phyloP scores from a whole-genome alignment of 2,888 invertebrate genomes.

The Deroplatys truncata region DNA sequence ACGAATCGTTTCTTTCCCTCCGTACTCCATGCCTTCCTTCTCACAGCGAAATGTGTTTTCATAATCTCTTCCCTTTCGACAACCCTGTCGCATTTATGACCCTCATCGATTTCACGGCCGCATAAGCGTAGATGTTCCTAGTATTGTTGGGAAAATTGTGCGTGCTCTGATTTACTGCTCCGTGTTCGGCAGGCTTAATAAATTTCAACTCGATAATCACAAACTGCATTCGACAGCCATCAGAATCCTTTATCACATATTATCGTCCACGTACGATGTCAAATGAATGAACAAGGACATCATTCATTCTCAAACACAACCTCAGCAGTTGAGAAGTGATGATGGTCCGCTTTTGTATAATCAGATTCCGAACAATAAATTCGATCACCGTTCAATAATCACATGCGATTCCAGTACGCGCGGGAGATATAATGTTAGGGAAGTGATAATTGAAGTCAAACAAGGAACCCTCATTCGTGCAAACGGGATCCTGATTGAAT shows the following conservation, averaged over 20 bases:
- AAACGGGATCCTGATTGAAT: background rate
- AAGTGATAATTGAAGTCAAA: constrained; percentile 13
- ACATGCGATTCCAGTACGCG: background rate
- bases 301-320: background rate
- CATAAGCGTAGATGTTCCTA: background rate
- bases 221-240: constrained; percentile 5
- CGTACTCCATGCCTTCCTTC: background rate
- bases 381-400: background rate
- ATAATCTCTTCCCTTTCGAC: background rate
- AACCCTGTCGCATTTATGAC: background rate
- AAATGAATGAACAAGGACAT: constrained; percentile 1
- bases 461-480: background rate
- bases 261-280: background rate
- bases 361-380: constrained; percentile 6
- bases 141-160: background rate
- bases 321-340: background rate
- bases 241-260: background rate
- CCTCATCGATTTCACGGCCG: background rate
- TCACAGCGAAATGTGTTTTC: background rate
- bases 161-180: background rate
- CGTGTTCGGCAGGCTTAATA: background rate
- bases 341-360: background rate
- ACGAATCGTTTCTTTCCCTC: background rate
- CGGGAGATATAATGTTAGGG: background rate
- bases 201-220: constrained; percentile 6